phyloP scores from a whole-genome alignment of 2,797 vertebrate genomes.

The Pempheris klunzingeri region DNA sequence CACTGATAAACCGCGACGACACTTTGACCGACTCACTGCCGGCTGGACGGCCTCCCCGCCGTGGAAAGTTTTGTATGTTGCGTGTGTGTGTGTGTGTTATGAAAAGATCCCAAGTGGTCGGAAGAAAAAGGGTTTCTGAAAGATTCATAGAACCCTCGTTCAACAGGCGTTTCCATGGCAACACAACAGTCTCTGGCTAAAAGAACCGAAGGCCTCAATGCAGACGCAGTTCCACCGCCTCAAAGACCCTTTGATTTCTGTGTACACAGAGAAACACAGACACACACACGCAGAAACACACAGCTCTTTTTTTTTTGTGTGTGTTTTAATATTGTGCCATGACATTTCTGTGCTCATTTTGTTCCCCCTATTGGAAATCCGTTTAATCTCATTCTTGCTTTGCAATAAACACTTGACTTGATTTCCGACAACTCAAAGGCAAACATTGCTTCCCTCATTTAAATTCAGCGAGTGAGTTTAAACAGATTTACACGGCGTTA shows the following conservation, averaged over 20 bases:
- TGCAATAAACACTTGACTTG: conserved; percentile 60
- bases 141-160: conserved; percentile 86
- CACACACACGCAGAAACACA: conserved; percentile 3
- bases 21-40: conserved; percentile 29
- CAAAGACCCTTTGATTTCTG: conserved; percentile 85
- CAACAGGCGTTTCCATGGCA: conserved; percentile 89
- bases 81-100: conserved; percentile 67
- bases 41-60: conserved; percentile 16
- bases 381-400: conserved; percentile 50
- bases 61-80: conserved; percentile 65
- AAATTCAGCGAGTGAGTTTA: conserved; percentile 46
- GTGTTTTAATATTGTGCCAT: conserved; percentile 27
- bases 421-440: conserved; percentile 62
- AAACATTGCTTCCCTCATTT: conserved; percentile 56
- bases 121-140: conserved; percentile 78
- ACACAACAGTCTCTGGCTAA: conserved; percentile 83
- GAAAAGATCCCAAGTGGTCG: conserved; percentile 78
- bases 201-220: conserved; percentile 83
- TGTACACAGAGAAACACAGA: conserved; percentile 53
- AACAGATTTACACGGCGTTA: conserved; percentile 46
- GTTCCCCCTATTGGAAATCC: conserved; percentile 17
- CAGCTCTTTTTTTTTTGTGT: not conserved
- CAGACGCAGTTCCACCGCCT: conserved; percentile 77
- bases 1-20: not conserved
- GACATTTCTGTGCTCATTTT: conserved; percentile 32